A percentile compares a stretch with the other conserved stretches of the same genome.
Conservation (phyloP, 2,113 vertebrate species). For the Eulacestoma nigropectus region DNA sequence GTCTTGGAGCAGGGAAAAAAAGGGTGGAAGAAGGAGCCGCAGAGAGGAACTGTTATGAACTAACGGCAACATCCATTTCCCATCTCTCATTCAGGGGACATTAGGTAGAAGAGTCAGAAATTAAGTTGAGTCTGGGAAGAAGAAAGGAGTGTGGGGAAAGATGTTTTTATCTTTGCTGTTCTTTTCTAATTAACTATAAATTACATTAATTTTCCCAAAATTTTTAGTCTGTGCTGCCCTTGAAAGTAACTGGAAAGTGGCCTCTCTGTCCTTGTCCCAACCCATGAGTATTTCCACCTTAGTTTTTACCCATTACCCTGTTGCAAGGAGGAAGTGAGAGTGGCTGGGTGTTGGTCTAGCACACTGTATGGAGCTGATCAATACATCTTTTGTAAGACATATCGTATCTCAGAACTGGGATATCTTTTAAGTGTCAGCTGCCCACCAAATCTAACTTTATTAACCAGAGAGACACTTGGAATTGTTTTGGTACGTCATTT, state of each 20-base stretch:
- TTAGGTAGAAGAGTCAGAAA: not conserved
- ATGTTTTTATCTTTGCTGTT: not conserved
- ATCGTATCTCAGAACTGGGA: not conserved
- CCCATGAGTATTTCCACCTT: not conserved
- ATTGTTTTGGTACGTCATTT: not conserved
- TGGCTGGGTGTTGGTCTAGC: rapidly evolving
- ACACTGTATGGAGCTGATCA: not conserved
- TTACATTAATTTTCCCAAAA: not conserved
- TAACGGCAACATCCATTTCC: not conserved
- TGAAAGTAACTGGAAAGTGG: not conserved
- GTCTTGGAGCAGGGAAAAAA: not conserved
- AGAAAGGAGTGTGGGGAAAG: not conserved
- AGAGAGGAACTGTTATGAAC: not conserved
- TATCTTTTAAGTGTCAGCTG: not conserved
- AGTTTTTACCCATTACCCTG: not conserved
- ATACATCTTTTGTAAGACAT: not conserved
- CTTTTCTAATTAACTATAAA: not conserved
- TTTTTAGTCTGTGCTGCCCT: not conserved
- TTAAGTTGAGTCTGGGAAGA: not conserved
- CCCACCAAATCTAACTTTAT: not conserved
- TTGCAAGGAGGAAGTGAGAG: not conserved
- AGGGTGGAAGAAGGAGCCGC: not conserved
- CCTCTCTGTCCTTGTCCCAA: not conserved
- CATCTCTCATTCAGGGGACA: rapidly evolving
- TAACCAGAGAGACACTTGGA: not conserved